Evolutionary conservation across 2,113 vertebrate species (phyloP).

Genomic region (Lagopus muta): DNA sequence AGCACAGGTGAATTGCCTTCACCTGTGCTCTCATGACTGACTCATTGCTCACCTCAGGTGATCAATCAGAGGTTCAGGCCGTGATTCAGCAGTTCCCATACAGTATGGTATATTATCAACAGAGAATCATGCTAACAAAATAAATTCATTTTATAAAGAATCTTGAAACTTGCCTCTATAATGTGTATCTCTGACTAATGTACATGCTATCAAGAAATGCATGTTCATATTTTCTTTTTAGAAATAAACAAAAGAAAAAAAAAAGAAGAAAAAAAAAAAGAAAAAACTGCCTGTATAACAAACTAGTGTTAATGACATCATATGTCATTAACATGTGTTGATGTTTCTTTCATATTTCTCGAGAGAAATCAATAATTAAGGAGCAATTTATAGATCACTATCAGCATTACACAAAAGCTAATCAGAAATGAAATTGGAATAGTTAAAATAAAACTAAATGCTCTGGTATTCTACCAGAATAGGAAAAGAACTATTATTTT

Average conservation of each 20-base stretch:
- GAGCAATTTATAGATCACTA: not conserved
- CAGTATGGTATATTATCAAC: not conserved
- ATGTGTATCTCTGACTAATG: not conserved
- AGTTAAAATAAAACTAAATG: slow-evolving; percentile 30
- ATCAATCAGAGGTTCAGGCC: too few relatives aligned
- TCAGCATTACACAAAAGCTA: not conserved
- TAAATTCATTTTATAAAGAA: not conserved
- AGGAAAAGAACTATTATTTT: slow-evolving; percentile 14
- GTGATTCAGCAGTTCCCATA: too few relatives aligned
- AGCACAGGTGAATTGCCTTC: too few relatives aligned
- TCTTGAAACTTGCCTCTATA: not conserved
- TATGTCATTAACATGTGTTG: too few relatives aligned
- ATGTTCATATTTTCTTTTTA: not conserved
- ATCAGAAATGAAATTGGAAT: slow-evolving; percentile 30
- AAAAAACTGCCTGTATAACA: not conserved
- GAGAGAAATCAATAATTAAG: slow-evolving; percentile 13
- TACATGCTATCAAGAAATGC: not conserved
- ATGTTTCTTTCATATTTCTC: not conserved
- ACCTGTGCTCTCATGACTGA: too few relatives aligned
- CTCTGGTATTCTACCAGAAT: slow-evolving; percentile 21
- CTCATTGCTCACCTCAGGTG: too few relatives aligned
- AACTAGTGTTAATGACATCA: not conserved
- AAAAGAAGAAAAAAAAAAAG: not conserved
- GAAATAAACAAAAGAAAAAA: not conserved
- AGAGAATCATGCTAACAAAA: not conserved